Evolutionary conservation across 2,113 vertebrate genomes (phyloP).

Genomic region (Onychostruthus taczanowskii): DNA sequence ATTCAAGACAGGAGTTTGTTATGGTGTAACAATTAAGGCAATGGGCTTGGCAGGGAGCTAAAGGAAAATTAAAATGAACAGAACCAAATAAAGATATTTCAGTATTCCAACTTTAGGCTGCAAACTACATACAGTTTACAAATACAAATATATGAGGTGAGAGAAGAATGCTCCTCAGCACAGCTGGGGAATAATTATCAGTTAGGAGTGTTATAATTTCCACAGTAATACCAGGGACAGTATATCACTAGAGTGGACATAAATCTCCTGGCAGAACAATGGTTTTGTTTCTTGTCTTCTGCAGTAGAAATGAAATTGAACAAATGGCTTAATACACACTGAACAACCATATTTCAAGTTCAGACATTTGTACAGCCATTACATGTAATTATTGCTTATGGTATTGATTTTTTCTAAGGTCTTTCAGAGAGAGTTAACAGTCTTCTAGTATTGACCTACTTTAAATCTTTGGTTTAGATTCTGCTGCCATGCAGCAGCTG

Average conservation of each 20-base stretch:
- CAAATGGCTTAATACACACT: neutral
- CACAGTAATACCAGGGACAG: neutral
- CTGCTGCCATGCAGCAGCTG: neutral
- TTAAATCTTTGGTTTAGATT: neutral
- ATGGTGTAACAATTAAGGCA: neutral
- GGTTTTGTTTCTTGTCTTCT: neutral
- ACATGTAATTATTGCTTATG: neutral
- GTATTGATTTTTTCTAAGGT: constrained; percentile 2
- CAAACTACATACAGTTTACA: neutral
- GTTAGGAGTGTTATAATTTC: neutral
- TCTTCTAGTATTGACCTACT: neutral
- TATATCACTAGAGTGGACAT: neutral
- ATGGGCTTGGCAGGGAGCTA: neutral
- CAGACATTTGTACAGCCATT: neutral
- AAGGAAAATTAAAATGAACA: neutral
- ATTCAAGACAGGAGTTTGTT: neutral
- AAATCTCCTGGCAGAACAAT: neutral
- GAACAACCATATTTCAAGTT: neutral
- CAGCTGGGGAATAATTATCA: neutral
- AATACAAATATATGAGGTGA: neutral
- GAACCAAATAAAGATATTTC: neutral
- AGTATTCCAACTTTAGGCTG: neutral
- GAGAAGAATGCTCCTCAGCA: neutral
- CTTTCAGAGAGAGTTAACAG: neutral
- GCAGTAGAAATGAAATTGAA: neutral